Evolutionary conservation across 2,113 vertebrate genomes (phyloP).

Genomic region (Erinaceus europaeus): DNA sequence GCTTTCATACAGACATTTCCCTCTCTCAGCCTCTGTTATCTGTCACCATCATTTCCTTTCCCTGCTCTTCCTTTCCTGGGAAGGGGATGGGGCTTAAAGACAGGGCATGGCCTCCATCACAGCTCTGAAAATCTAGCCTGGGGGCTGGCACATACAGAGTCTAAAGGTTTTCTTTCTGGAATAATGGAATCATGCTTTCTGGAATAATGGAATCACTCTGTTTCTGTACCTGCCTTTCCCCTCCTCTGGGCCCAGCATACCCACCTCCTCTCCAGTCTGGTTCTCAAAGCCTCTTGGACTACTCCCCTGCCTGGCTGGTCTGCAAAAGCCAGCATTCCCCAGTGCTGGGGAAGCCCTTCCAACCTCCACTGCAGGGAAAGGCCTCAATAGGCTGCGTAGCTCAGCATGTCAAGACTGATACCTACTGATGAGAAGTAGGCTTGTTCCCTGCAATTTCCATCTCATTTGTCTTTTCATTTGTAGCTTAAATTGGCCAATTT

Average conservation of each 20-base stretch:
- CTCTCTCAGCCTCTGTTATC: not conserved
- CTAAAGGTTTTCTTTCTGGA: not conserved
- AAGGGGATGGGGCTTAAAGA: not conserved
- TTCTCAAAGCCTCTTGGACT: not conserved
- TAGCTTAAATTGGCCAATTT: conserved; percentile 46
- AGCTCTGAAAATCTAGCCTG: not conserved
- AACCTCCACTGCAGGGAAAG: not conserved
- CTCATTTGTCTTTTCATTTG: conserved; percentile 56
- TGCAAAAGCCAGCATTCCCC: not conserved
- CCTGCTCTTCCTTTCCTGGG: not conserved
- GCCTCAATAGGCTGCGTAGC: not conserved
- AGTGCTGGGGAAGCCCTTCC: not conserved
- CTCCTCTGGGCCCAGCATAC: too few relatives aligned
- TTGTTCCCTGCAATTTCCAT: conserved; percentile 45
- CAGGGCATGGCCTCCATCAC: not conserved
- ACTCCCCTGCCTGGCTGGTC: not conserved
- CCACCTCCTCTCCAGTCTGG: not conserved
- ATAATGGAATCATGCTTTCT: not conserved
- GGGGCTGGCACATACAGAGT: not conserved
- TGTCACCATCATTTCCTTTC: not conserved
- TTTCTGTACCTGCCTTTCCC: not conserved
- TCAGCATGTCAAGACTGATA: not conserved
- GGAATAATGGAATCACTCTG: too few relatives aligned
- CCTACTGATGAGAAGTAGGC: conserved; percentile 21
- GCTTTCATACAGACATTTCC: too few relatives aligned